Percentiles rank a stretch among this genome's conserved stretches.
Evolutionary conservation across 1,140 invertebrate species (phyloP).

Genomic region (Drosophila tani): DNA sequence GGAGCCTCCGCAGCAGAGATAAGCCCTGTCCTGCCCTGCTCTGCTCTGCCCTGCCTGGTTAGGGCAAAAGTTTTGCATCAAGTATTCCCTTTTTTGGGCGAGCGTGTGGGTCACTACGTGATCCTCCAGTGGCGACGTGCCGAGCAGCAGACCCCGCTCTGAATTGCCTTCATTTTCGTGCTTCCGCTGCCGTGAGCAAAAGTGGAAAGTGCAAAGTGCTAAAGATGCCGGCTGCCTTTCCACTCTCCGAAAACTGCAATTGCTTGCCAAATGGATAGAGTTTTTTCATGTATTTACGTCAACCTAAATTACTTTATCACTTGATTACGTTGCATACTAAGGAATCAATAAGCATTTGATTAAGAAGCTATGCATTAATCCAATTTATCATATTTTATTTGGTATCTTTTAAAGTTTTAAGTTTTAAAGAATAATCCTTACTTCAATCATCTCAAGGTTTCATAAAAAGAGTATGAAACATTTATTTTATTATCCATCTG

Average conservation of each 20-base stretch:
- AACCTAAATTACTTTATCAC: slow-evolving; percentile 10
- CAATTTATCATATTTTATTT: no score
- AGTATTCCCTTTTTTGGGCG: slow-evolving; percentile 59
- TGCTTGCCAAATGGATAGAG: slow-evolving; percentile 15
- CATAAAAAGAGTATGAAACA: no score
- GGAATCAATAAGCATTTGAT: neutral
- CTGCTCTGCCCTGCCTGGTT: slow-evolving; percentile 2
- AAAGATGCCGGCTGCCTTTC: slow-evolving; percentile 1
- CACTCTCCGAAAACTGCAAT: slow-evolving; percentile 1
- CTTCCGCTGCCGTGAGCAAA: slow-evolving; percentile 50
- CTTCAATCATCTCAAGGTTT: no score
- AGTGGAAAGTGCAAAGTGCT: slow-evolving; percentile 29
- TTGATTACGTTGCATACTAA: neutral
- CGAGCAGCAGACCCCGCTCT: slow-evolving; percentile 27
- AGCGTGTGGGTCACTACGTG: slow-evolving; percentile 58
- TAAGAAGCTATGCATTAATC: neutral
- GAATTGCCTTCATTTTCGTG: slow-evolving; percentile 68
- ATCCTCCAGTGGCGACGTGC: slow-evolving; percentile 53
- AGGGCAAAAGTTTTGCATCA: slow-evolving; percentile 63
- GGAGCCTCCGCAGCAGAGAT: slow-evolving; percentile 19
- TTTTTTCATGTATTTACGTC: neutral
- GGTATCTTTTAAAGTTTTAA: neutral
- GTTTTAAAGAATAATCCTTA: no score
- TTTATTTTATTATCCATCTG: no score
- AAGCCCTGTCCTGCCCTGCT: slow-evolving; percentile 15